Percentiles rank a stretch among this genome's conserved stretches.
Evolutionary conservation across 2,797 vertebrate genomes (phyloP).

Genomic region (Scomberomorus guttatus): DNA sequence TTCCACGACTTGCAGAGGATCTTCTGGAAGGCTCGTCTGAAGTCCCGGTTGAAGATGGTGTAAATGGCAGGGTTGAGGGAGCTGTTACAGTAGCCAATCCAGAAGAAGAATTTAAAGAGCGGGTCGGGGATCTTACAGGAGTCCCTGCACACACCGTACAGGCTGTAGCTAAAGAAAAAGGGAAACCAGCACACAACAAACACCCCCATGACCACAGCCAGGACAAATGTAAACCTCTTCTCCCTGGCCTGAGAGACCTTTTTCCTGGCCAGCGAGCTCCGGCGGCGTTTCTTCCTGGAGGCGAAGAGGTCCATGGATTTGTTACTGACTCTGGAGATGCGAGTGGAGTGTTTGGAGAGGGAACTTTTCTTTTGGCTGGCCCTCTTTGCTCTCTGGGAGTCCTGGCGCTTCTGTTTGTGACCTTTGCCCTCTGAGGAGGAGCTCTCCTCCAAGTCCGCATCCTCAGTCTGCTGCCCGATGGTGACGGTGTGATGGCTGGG

Average conservation of each 20-base stretch:
- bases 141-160: constrained; percentile 92
- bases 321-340: constrained; percentile 89
- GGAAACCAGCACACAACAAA: constrained; percentile 97
- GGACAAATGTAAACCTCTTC: constrained; percentile 94
- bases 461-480: constrained; percentile 77
- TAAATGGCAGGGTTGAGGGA: constrained; percentile 97
- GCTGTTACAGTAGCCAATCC: constrained; percentile 98
- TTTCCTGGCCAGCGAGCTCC: constrained; percentile 89
- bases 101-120: constrained; percentile 97
- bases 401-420: constrained; percentile 70
- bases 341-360: constrained; percentile 85
- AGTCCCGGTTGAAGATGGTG: constrained; percentile 96
- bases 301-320: constrained; percentile 92
- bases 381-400: constrained; percentile 71
- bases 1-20: constrained; percentile 91
- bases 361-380: constrained; percentile 75
- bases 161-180: constrained; percentile 96
- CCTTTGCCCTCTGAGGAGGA: constrained; percentile 89
- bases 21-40: constrained; percentile 94
- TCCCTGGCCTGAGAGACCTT: constrained; percentile 92
- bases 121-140: constrained; percentile 90
- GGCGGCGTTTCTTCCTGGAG: constrained; percentile 87
- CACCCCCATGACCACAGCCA: constrained; percentile 96
- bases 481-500: constrained; percentile 76
- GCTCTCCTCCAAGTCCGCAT: constrained; percentile 90